These are phyloP conservation scores for Lophotriccus pileatus DNA, from an alignment of 2,797 vertebrate species.

Conservation along the genomic window DNA sequence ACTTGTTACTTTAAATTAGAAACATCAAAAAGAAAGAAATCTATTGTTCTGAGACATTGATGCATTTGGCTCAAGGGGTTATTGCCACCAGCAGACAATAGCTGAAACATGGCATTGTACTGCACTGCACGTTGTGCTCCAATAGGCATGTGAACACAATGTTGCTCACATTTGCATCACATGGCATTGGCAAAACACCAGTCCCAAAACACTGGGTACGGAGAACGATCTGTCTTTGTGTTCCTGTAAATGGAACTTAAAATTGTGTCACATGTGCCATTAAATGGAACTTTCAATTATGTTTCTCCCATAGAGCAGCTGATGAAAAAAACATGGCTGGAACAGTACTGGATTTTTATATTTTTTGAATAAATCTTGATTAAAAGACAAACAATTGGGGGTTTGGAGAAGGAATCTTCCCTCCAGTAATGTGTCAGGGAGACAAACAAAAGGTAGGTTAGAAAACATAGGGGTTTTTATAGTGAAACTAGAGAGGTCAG, in stretches of 20 bases:
- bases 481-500: not conserved
- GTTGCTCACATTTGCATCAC: not conserved
- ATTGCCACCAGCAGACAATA: not conserved
- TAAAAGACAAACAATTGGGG: not conserved
- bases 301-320: not conserved
- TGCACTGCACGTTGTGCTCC: not conserved
- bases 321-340: not conserved
- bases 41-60: not conserved
- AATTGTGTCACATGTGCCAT: not conserved
- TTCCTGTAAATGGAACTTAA: not conserved
- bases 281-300: not conserved
- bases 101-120: not conserved
- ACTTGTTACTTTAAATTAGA: not conserved
- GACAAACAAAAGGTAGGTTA: not conserved
- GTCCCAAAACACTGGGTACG: accelerated
- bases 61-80: not conserved
- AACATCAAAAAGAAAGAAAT: not conserved
- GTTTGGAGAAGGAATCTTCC: not conserved
- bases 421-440: not conserved
- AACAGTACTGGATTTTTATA: not conserved
- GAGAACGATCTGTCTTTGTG: not conserved
- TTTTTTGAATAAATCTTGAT: not conserved
- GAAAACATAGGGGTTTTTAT: not conserved
- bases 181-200: not conserved
- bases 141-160: not conserved